A percentile compares a stretch with the other conserved stretches of the same genome.
These are phyloP conservation scores for Drosophila pseudotakahashii DNA, from an alignment of 2,888 invertebrate species.

Conservation along the genomic window DNA sequence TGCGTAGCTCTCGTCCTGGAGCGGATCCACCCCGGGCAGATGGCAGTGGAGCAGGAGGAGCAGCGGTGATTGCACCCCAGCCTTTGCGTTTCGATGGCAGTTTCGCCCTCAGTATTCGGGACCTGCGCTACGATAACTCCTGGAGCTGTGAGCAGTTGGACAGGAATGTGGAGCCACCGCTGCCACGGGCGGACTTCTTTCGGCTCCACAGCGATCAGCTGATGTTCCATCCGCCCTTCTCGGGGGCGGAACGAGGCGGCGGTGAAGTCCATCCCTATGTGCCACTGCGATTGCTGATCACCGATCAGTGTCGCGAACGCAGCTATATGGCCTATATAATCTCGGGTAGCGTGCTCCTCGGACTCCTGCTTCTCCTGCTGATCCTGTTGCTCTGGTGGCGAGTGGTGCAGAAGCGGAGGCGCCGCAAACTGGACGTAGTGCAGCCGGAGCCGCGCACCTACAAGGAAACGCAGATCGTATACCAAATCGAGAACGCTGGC, in stretches of 20 bases:
- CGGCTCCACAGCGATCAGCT: conserved; percentile 75
- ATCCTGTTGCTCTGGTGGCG: conserved; percentile 84
- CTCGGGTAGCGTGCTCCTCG: conserved; percentile 84
- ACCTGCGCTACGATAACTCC: conserved; percentile 75
- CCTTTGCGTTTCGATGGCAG: conserved; percentile 77
- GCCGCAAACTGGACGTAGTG: conserved; percentile 88
- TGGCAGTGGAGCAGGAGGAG: background rate
- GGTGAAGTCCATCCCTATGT: conserved; percentile 42
- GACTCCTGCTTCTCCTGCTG: conserved; percentile 84
- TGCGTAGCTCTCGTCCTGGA: conserved; percentile 57
- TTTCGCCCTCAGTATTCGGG: conserved; percentile 79
- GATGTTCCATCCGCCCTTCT: conserved; percentile 60
- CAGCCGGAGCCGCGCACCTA: conserved; percentile 93
- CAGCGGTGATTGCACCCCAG: conserved; percentile 48
- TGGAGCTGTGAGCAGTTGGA: conserved; percentile 80
- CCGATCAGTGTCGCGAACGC: conserved; percentile 71
- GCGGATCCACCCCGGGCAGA: conserved; percentile 6
- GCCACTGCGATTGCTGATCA: conserved; percentile 77
- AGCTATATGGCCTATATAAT: conserved; percentile 84
- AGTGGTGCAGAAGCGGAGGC: conserved; percentile 86
- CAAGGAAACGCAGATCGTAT: conserved; percentile 93
- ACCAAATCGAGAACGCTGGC: conserved; percentile 93
- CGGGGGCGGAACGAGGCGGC: background rate
- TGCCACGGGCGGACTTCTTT: conserved; percentile 80
- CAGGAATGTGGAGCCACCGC: conserved; percentile 62